These are phyloP conservation scores for Zingel zingel DNA, from an alignment of 2,113 vertebrate genomes.

Conservation along the genomic window DNA sequence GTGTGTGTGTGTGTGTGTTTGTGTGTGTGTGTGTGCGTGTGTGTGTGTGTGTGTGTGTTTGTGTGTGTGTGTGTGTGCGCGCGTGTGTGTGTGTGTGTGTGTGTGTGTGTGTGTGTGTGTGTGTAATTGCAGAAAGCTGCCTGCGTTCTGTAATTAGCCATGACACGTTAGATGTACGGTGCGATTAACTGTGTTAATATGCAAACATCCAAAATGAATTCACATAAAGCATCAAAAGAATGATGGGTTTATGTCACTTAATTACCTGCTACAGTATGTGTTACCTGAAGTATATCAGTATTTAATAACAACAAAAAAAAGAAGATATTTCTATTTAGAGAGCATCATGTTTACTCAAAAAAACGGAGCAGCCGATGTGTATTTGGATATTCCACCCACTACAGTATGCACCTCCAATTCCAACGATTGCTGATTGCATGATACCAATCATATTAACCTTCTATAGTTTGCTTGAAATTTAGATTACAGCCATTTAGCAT, in stretches of 20 bases:
- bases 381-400: slow-evolving; percentile 16
- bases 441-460: slow-evolving; percentile 19
- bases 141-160: slow-evolving; percentile 78
- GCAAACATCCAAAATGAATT: slow-evolving; percentile 81
- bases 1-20: slow-evolving; percentile 13
- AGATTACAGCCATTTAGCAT: slow-evolving; percentile 7
- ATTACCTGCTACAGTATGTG: slow-evolving; percentile 37
- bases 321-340: background rate
- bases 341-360: slow-evolving; percentile 20
- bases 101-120: slow-evolving; percentile 19
- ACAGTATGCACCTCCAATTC: background rate
- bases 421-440: background rate
- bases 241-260: slow-evolving; percentile 63
- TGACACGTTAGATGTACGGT: slow-evolving; percentile 76
- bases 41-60: slow-evolving; percentile 27
- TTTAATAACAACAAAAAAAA: too few species aligned
- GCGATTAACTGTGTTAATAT: slow-evolving; percentile 83
- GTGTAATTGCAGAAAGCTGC: slow-evolving; percentile 39
- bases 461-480: slow-evolving; percentile 26
- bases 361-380: background rate
- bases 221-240: slow-evolving; percentile 75
- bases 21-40: slow-evolving; percentile 27
- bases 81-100: slow-evolving; percentile 30
- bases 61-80: slow-evolving; percentile 28
- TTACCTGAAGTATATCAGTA: slow-evolving; percentile 36